These are phyloP conservation scores for Drosophila malerkotliana DNA, from an alignment of 1,140 invertebrate species.

Conservation along the genomic window DNA sequence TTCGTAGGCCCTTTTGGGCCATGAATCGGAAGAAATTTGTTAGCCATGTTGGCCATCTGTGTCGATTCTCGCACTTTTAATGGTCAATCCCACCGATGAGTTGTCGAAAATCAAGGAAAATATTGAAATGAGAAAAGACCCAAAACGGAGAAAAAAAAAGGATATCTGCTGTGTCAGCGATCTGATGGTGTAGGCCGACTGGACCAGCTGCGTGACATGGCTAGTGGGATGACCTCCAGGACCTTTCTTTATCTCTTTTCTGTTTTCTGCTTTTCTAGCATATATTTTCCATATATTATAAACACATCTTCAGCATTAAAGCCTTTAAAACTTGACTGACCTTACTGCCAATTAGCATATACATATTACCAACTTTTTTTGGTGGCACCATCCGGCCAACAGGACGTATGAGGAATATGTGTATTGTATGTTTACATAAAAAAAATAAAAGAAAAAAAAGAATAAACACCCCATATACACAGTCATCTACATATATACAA, in stretches of 20 bases:
- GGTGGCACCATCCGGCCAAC: neutral
- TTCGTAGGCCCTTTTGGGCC: constrained; percentile 7
- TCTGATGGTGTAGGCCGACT: constrained; percentile 8
- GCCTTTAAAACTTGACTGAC: too few relatives aligned
- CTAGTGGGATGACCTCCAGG: constrained; percentile 6
- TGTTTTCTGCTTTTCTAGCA: neutral
- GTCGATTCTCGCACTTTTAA: constrained; percentile 52
- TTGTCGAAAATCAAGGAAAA: constrained; percentile 39
- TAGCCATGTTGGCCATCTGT: constrained; percentile 29
- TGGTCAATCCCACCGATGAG: constrained; percentile 53
- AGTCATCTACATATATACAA: neutral
- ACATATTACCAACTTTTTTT: constrained; percentile 24
- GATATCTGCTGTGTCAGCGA: constrained; percentile 36
- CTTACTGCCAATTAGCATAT: constrained; percentile 30
- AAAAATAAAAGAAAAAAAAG: constrained; percentile 19
- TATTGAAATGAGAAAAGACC: constrained; percentile 21
- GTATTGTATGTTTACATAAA: constrained; percentile 58
- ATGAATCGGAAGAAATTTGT: constrained; percentile 37
- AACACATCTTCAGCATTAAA: constrained; percentile 15
- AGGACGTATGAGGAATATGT: neutral
- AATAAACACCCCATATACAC: constrained; percentile 30
- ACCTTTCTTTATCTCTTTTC: neutral
- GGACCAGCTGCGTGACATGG: constrained; percentile 46
- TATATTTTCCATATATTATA: constrained; percentile 32
- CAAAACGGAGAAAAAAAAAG: neutral